phyloP scores from a whole-genome alignment of 2,113 vertebrate genomes.

The Zosterops hypoxanthus region DNA sequence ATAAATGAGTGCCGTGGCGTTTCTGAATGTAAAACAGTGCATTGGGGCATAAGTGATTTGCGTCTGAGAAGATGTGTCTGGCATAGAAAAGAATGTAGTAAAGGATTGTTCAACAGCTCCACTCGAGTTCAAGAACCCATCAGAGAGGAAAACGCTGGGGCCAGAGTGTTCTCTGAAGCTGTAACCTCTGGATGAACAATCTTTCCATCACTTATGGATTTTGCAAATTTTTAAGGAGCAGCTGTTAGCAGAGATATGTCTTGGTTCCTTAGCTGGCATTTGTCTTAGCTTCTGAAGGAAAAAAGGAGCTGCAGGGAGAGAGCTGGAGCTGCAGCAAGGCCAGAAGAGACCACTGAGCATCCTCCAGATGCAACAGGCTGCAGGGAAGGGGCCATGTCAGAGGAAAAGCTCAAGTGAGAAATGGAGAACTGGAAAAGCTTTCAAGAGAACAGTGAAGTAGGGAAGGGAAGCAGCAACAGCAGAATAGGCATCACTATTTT shows the following conservation, averaged over 20 bases:
- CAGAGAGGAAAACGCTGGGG: background rate
- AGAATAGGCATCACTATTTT: background rate
- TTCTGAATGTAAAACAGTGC: conserved; percentile 25
- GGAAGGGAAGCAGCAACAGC: background rate
- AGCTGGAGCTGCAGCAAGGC: background rate
- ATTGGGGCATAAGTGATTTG: conserved; percentile 28
- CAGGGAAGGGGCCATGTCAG: background rate
- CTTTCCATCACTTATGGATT: background rate
- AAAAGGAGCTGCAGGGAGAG: background rate
- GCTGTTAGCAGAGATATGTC: background rate
- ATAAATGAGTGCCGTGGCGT: background rate
- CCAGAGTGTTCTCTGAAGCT: background rate
- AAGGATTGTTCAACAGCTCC: background rate
- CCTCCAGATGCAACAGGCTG: background rate
- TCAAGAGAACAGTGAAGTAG: background rate
- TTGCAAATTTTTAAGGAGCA: background rate
- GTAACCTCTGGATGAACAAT: background rate
- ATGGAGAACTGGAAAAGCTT: background rate
- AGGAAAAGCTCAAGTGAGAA: background rate
- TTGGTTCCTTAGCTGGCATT: background rate
- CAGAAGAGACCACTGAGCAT: background rate
- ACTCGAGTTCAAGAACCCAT: background rate
- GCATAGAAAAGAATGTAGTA: background rate
- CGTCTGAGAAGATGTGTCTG: background rate
- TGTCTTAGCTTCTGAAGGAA: background rate